Percentiles rank a stretch among this genome's conserved stretches.
Conservation (phyloP, 2,797 vertebrate genomes). For the Pipistrellus nathusii region DNA sequence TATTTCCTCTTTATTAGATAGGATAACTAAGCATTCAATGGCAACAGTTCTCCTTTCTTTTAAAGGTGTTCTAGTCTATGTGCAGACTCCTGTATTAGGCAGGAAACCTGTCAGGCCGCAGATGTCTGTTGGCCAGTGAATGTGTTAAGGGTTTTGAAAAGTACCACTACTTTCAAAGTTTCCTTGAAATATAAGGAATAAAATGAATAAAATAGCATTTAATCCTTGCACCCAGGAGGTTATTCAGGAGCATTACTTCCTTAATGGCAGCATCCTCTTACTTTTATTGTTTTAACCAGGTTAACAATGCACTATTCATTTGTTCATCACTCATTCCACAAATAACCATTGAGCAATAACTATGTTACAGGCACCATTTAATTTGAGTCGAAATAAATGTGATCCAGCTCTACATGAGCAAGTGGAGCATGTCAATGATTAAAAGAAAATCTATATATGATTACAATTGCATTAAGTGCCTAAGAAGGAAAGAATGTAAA, state of each 20-base stretch:
- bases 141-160: conserved; percentile 38
- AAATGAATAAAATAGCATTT: neutral
- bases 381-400: neutral
- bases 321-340: neutral
- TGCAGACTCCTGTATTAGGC: neutral
- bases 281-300: neutral
- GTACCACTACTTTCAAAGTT: conserved; percentile 3
- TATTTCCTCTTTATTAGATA: too few species aligned
- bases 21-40: neutral
- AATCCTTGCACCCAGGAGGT: neutral
- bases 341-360: neutral
- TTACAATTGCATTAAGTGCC: neutral
- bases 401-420: neutral
- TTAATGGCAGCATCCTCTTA: neutral
- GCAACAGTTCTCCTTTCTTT: neutral
- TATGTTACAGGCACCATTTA: neutral
- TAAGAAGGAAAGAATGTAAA: conserved; percentile 1
- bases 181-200: conserved; percentile 37
- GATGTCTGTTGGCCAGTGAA: conserved; percentile 25
- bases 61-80: neutral
- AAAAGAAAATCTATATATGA: neutral
- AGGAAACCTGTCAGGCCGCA: neutral
- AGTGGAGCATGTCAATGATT: neutral
- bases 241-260: conserved; percentile 14
- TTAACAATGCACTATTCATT: conserved; percentile 39